Base-by-base conservation (phyloP, 2,113 vertebrate species). In the Cephalopholis sonnerati region DNA sequence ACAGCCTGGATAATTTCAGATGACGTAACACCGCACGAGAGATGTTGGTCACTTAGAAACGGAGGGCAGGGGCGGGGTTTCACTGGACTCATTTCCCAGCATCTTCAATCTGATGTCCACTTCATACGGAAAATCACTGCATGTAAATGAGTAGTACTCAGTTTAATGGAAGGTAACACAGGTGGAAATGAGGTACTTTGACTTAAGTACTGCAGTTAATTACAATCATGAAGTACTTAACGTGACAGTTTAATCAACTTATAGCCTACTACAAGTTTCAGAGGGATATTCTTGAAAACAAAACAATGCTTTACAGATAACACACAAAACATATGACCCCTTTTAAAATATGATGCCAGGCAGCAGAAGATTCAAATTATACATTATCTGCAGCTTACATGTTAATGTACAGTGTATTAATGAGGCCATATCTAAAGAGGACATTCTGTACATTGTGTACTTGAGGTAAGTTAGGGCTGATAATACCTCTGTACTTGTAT, bases 121-220 rank as follows among this genome's bases (percentile, higher is more conserved):
- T 4, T 13, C 12, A 62, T 32, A 7, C 20, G 13, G 58, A 79
- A 76, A 76, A 59, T 51, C 11, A 46, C 25, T n/a, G 18, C 39
- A 7, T 1, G 1, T 17, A 15, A 13, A 27, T 44, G 0, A 6
- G 15, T 2, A 13, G 53, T 3, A 4, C 18, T 16, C 2, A 8
- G 36, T 16, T 16, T 22, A 36, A 15, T 24, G 3, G n/a, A 11
- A 8, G 22, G 7, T 7, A 13, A 0, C 1, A n/a, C 20, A 25
- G 22, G 15, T n/a, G 13, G n/a, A 27, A 10, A 74, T 36, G 2
- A 48, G 22, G 4, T 18, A 51, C 15, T 24, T 27, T 20, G 44
- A 41, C 2, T 13, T 12, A 27, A 18, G 6, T 32, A 53, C n/a
- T 25, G 25, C 15, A 36, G 17, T 20, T 20, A 41, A 11, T 41